Conservation (phyloP, 2,888 invertebrate species). For the Himalopsyche japonica region DNA sequence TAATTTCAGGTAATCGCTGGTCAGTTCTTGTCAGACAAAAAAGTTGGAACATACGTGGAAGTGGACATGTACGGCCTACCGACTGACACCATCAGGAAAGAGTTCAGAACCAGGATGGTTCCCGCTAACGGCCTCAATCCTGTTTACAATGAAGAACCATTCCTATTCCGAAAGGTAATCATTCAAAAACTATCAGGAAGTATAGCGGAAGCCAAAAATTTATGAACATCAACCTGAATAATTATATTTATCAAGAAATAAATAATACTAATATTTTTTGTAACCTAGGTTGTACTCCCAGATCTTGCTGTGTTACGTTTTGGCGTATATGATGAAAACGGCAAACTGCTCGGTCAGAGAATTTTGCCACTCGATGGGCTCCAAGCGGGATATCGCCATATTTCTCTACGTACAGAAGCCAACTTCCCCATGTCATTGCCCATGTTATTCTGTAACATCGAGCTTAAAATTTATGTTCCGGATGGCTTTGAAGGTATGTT, state of each 20-base stretch:
- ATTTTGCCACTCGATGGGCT: conserved; percentile 97
- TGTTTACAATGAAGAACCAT: conserved; percentile 98
- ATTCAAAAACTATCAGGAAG: not conserved
- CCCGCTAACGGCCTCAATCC: conserved; percentile 98
- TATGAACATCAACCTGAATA: no score
- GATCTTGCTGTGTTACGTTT: conserved; percentile 96
- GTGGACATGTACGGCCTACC: conserved; percentile 98
- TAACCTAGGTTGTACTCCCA: conserved; percentile 84
- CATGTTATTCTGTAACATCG: conserved; percentile 98
- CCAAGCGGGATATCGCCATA: conserved; percentile 97
- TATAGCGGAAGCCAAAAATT: no score
- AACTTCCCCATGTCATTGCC: conserved; percentile 99
- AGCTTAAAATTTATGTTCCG: conserved; percentile 98
- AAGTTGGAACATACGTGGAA: conserved; percentile 98
- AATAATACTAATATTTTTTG: not conserved
- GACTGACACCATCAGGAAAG: conserved; percentile 97
- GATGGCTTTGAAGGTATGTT: conserved; percentile 90
- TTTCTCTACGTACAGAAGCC: conserved; percentile 95
- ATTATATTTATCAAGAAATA: no score
- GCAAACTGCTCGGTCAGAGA: conserved; percentile 93
- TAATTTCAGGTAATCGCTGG: conserved; percentile 88
- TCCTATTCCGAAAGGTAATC: conserved; percentile 91
- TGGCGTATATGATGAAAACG: conserved; percentile 98
- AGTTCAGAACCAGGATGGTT: conserved; percentile 95
- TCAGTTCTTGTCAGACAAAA: conserved; percentile 98